Percentiles rank a stretch among this genome's conserved stretches.
Conservation (phyloP, 2,113 vertebrate species). For the Megaptera novaeangliae region DNA sequence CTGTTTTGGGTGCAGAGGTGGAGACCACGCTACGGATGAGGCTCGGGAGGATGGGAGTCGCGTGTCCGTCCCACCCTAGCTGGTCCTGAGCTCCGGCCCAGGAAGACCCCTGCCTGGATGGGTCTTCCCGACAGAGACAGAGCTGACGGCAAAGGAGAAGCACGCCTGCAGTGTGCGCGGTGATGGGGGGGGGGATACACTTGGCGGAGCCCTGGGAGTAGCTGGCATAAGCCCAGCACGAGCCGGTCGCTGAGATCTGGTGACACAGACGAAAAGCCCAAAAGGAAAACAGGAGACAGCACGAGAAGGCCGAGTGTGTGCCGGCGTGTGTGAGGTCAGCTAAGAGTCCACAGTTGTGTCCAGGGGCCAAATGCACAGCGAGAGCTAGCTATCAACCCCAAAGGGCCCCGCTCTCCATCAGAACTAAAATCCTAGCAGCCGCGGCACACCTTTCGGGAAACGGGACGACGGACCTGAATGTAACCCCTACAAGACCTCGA, state of each 20-base stretch:
- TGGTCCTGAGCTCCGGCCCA: background rate
- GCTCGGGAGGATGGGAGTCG: background rate
- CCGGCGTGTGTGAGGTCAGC: background rate
- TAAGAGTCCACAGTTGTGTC: background rate
- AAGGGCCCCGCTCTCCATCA: background rate
- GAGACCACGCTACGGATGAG: background rate
- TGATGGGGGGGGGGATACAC: background rate
- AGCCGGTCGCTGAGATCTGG: background rate
- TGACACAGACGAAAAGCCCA: background rate
- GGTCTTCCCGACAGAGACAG: background rate
- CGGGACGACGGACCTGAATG: background rate
- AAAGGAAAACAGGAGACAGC: background rate
- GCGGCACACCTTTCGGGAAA: background rate
- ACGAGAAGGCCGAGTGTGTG: background rate
- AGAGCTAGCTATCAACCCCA: background rate
- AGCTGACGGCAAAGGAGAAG: background rate
- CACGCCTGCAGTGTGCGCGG: too few species aligned
- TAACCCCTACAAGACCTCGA: background rate
- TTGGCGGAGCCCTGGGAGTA: background rate
- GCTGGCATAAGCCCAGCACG: background rate
- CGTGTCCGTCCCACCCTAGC: rapidly evolving
- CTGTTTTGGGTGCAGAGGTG: background rate
- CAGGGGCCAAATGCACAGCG: background rate
- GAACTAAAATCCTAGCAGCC: background rate
- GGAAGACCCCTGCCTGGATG: background rate